A percentile compares a stretch with the other conserved stretches of the same genome.
Evolutionary conservation across 2,113 vertebrate species (phyloP).

Genomic region (Pluvianellus socialis): DNA sequence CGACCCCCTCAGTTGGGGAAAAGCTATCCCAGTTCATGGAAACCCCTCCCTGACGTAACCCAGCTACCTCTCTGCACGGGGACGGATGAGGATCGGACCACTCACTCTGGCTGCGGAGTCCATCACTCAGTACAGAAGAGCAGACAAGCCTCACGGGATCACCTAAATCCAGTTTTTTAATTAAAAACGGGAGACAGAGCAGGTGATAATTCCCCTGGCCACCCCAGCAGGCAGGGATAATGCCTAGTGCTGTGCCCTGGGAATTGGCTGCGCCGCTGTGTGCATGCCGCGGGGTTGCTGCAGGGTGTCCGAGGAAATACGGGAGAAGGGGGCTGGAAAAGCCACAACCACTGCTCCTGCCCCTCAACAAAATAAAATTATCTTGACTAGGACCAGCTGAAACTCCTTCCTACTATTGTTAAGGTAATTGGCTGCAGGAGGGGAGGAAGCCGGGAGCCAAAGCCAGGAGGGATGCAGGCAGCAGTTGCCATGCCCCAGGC

Average conservation of each 20-base stretch:
- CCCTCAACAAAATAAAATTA: not conserved
- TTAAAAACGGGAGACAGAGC: not conserved
- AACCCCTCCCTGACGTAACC: not conserved
- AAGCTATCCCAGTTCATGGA: not conserved
- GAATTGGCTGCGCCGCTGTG: not conserved
- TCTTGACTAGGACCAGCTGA: not conserved
- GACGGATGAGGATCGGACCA: not conserved
- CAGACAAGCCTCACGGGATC: not conserved
- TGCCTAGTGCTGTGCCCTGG: not conserved
- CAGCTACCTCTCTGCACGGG: not conserved
- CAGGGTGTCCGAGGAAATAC: not conserved
- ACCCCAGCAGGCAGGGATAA: not conserved
- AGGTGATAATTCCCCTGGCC: not conserved
- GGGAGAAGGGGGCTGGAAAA: not conserved
- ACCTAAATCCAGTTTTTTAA: not conserved
- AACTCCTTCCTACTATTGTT: not conserved
- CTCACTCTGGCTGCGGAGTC: not conserved
- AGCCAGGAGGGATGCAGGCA: not conserved
- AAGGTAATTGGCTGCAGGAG: not conserved
- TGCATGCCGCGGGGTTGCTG: not conserved
- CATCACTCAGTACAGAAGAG: not conserved
- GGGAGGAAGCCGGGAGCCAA: not conserved
- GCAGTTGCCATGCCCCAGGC: not conserved
- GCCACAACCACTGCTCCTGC: not conserved
- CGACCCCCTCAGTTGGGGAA: accelerated